Evolutionary conservation across 2,113 vertebrate species (phyloP), one percentile per base, ranked within the genome.

Genomic region (Nesogale talazaci): DNA sequence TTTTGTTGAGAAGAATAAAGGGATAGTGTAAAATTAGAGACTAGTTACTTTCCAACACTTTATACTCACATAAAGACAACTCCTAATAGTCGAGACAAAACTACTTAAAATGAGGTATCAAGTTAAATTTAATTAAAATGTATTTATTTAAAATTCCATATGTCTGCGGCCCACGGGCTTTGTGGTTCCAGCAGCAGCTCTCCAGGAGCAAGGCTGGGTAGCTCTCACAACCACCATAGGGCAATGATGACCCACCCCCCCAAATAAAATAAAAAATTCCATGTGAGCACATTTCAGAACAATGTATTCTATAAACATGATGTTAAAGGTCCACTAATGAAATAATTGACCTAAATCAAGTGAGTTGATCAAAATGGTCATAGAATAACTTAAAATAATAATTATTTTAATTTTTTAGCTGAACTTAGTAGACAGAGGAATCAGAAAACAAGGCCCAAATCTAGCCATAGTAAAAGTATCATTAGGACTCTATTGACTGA

Each of bases 341-440:
- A 89, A 72, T 6, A 81, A 90, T 2, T 89, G 29, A 80, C 42
- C 36, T 77, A 79, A 92, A 83, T 91, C 57, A 65, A 12, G 63
- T 78, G 80, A 72, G 91, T 57, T 76, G 36, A 59, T 14, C 31
- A 90, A 83, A 83, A 31, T 46, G 10, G 9, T 63, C 22, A 87
- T 40, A 61, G 83, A 42, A n/a, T 83, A 3, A 36, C 36, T 80
- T 88, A 31, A 46, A n/a, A 78, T 72, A 15, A 75, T 70, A 19
- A 4, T 52, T 59, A 29, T 10, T 16, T 70, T 20, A 9, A 27
- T 69, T 61, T 86, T 42, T 69, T 52, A 83, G 16, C 20, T 90
- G 59, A 86, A 88, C 23, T 77, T 74, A 88, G 19, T 93, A 10
- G 25, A 14, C 15, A 79, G 16, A 75, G 4, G 9, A 14, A 42